Evolutionary conservation across 2,797 vertebrate species (phyloP), one percentile per base, ranked within the genome.

Genomic region (Anabas testudineus): DNA sequence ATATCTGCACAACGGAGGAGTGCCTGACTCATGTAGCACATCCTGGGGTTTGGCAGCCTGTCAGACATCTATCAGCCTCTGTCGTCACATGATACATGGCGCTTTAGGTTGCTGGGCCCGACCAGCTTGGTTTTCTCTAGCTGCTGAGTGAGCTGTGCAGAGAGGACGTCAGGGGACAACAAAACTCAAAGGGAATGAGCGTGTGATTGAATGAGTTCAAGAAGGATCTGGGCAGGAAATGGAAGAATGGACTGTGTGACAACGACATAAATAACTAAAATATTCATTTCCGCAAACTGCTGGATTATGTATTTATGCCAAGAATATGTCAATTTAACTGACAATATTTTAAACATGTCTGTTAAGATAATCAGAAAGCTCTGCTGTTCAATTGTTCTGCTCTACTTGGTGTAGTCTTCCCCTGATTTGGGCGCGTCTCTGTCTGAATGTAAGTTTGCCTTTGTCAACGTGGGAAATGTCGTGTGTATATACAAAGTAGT

Each of bases 11-110:
- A 9, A 78, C 10, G 83, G 78, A 88, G 77, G 82, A 86, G 87
- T 87, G 77, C 72, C 71, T 80, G 83, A 90, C 86, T 88, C 85
- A 80, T 70, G 80, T 81, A 68, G 78, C 81, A 76, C 79, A 67
- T 83, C 78, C 32, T 19, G 28, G 52, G 67, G 67, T 82, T 84
- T 85, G 81, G 80, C 86, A 78, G 80, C 57, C 67, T 70, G 76
- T 88, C 82, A 78, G 74, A 65, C 86, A 75, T 88, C 75, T 84
- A 80, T 89, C 83, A 78, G 74, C 74, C 66, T 63, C 77, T 83
- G 80, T 78, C 83, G 76, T 81, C 68, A 22, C 56, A 80, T 72
- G 80, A 87, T 82, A 43, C 76, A 69, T 61, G 53, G 78, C 42
- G 55, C 72, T 83, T 71, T 49, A 76, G 67, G 62, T 75, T 70